Evolutionary conservation across 2,888 invertebrate genomes (phyloP), one percentile per base, ranked within the genome.

Genomic region (Nymphalis urticae): DNA sequence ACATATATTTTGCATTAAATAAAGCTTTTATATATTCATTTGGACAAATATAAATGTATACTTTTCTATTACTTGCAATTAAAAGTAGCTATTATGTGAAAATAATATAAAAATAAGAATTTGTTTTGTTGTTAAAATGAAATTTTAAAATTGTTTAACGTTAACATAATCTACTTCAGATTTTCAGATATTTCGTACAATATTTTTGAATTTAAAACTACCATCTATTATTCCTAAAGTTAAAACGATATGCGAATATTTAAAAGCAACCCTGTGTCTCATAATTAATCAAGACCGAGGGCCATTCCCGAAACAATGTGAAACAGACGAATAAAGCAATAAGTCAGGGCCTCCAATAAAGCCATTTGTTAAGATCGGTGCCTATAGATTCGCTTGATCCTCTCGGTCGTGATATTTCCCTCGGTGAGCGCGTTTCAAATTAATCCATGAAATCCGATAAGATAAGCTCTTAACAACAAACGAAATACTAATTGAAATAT

Each of bases 351-450:
- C 76, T 80, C 82, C 82, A 78, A 85, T 87, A 82, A 83, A 85
- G 86, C 81, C 82, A 85, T 90, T 88, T 85, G 84, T 89, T 86
- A 84, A 85, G 85, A 84, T 82, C 80, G 79, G 73, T 10, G 79
- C 77, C 79, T 78, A 77, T 79, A 79, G 79, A 76, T 73, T 74
- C 72, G 72, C 71, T 61, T 54, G 64, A 73, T 71, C 71, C 77
- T 76, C 77, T 79, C 73, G 77, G 77, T 76, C 75, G 76, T 76
- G 79, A 79, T 82, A 82, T 76, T 81, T 78, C 76, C 62, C 78
- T 78, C 74, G 79, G 82, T 76, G 76, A 79, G 78, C 76, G 78
- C 80, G 64, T 77, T 83, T 76, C 74, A 84, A 83, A 86, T 85
- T 84, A 83, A 85, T 85, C 79, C 80, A 76, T 77, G 79, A 70